Conservation (phyloP, 1,140 invertebrate genomes). For the Acromyrmex heyeri region DNA sequence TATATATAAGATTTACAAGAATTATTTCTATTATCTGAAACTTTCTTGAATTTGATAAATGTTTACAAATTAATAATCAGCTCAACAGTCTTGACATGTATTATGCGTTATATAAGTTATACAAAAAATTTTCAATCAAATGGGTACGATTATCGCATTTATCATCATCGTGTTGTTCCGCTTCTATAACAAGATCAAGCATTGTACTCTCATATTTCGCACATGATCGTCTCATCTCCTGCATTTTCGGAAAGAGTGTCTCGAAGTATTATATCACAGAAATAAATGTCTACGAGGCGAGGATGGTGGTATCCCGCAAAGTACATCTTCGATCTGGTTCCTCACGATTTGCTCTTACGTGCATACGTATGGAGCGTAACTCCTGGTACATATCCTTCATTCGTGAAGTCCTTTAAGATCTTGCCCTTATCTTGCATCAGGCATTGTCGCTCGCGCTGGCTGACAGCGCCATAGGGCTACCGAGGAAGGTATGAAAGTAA, state of each 20-base stretch:
- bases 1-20: no score
- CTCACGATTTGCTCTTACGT: slow-evolving; percentile 48
- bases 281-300: slow-evolving; percentile 52
- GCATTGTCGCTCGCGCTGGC: slow-evolving; percentile 84
- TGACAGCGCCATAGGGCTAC: slow-evolving; percentile 80
- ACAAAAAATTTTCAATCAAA: neutral
- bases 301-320: slow-evolving; percentile 50
- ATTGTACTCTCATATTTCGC: slow-evolving; percentile 33
- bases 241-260: slow-evolving; percentile 60
- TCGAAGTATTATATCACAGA: slow-evolving; percentile 61
- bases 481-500: slow-evolving; percentile 20
- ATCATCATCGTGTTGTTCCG: neutral
- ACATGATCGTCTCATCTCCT: neutral
- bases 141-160: no score
- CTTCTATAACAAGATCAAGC: slow-evolving; percentile 1
- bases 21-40: neutral
- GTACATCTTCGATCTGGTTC: slow-evolving; percentile 71
- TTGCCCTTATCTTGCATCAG: slow-evolving; percentile 83
- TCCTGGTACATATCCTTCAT: slow-evolving; percentile 57
- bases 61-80: neutral
- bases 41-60: slow-evolving; percentile 1
- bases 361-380: slow-evolving; percentile 54
- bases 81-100: neutral
- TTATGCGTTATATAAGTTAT: neutral
- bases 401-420: slow-evolving; percentile 70